phyloP scores from a whole-genome alignment of 2,888 invertebrate genomes.

The Apamea epomidion region DNA sequence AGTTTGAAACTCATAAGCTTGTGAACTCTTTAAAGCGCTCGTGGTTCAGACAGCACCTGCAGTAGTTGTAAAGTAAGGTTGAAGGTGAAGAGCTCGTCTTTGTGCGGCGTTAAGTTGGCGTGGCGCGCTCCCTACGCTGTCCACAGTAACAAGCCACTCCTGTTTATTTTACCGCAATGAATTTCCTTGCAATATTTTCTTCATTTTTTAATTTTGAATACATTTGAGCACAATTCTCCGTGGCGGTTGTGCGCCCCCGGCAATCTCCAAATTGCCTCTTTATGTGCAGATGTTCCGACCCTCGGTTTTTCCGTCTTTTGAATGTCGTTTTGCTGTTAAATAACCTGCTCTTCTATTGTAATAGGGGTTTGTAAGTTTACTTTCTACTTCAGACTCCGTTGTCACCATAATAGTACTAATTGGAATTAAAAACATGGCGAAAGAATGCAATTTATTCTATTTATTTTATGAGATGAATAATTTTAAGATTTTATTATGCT shows the following conservation, averaged over 20 bases:
- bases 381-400: constrained; percentile 69
- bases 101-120: constrained; percentile 56
- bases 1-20: neutral
- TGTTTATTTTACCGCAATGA: constrained; percentile 90
- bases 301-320: constrained; percentile 90
- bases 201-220: constrained; percentile 89
- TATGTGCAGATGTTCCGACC: constrained; percentile 90
- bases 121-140: constrained; percentile 66
- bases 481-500: neutral
- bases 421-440: constrained; percentile 37
- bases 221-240: constrained; percentile 89
- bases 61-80: constrained; percentile 34
- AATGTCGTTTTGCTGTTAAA: constrained; percentile 90
- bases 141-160: constrained; percentile 84
- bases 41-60: constrained; percentile 27
- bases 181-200: constrained; percentile 88
- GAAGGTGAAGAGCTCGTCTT: constrained; percentile 53
- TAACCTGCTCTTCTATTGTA: constrained; percentile 89
- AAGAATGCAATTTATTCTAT: neutral
- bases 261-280: constrained; percentile 91
- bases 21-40: constrained; percentile 8
- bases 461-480: neutral
- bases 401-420: constrained; percentile 35
- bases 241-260: constrained; percentile 88
- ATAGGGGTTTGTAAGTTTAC: constrained; percentile 84